A percentile compares a stretch with the other conserved stretches of the same genome.
Conservation (phyloP, 2,797 vertebrate genomes). For the Nothura maculosa region DNA sequence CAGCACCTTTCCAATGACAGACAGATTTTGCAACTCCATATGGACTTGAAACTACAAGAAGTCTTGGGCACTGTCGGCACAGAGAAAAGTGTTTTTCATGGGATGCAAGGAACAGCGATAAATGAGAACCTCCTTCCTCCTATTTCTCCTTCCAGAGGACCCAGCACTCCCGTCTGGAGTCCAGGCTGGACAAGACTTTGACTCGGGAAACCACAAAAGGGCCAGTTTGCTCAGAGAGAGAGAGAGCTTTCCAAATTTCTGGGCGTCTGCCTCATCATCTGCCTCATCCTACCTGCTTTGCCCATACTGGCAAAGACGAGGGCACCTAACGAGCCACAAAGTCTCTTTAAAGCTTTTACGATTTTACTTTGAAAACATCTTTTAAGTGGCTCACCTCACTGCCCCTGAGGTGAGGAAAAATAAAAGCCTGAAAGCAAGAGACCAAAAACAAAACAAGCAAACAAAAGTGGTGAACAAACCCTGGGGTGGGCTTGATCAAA, state of each 20-base stretch:
- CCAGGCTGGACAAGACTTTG: background rate
- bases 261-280: background rate
- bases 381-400: background rate
- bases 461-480: background rate
- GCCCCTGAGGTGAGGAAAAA: background rate
- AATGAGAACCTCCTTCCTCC: background rate
- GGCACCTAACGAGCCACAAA: background rate
- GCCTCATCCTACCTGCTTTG: background rate
- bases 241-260: background rate
- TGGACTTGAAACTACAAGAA: background rate
- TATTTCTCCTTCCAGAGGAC: background rate
- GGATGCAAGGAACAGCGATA: background rate
- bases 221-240: background rate
- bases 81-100: background rate
- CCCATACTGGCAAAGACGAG: background rate
- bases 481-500: background rate
- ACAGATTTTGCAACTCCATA: background rate
- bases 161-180: background rate
- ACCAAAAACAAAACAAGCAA: fast-evolving
- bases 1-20: background rate
- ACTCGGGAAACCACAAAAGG: background rate
- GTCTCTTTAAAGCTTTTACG: background rate
- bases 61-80: fast-evolving
- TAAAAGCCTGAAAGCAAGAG: too few relatives aligned
- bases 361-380: background rate